Evolutionary conservation across 2,113 vertebrate genomes (phyloP).

Genomic region (Sturnira hondurensis): DNA sequence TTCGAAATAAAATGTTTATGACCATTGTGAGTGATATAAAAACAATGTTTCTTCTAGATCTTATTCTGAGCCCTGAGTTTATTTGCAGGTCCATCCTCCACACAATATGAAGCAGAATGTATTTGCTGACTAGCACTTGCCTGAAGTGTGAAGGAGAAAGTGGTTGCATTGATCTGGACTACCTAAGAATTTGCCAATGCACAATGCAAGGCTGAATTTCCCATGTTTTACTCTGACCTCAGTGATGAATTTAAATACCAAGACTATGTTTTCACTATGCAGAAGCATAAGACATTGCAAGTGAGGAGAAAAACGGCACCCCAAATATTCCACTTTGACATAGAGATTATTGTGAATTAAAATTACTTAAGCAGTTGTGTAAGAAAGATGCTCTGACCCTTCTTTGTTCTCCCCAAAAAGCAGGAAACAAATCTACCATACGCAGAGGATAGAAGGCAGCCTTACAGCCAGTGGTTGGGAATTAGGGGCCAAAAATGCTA

Average conservation of each 20-base stretch:
- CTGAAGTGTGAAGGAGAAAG: not conserved
- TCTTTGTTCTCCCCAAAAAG: not conserved
- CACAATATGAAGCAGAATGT: not conserved
- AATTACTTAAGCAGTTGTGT: not conserved
- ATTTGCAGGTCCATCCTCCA: not conserved
- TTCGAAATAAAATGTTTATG: not conserved
- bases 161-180: not conserved
- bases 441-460: not conserved
- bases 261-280: slow-evolving; percentile 7
- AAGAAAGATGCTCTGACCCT: not conserved
- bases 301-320: not conserved
- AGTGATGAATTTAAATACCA: slow-evolving; percentile 26
- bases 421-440: not conserved
- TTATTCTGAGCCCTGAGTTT: not conserved
- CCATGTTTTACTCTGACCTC: not conserved
- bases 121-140: slow-evolving; percentile 17
- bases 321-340: not conserved
- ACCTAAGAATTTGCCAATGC: slow-evolving; percentile 10
- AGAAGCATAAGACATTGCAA: not conserved
- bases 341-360: not conserved
- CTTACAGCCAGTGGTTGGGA: not conserved
- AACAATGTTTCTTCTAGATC: not conserved
- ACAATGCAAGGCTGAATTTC: not conserved
- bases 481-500: not conserved
- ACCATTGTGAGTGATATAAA: not conserved